phyloP scores from a whole-genome alignment of 2,797 vertebrate genomes.

The Poliocrania exsul region DNA sequence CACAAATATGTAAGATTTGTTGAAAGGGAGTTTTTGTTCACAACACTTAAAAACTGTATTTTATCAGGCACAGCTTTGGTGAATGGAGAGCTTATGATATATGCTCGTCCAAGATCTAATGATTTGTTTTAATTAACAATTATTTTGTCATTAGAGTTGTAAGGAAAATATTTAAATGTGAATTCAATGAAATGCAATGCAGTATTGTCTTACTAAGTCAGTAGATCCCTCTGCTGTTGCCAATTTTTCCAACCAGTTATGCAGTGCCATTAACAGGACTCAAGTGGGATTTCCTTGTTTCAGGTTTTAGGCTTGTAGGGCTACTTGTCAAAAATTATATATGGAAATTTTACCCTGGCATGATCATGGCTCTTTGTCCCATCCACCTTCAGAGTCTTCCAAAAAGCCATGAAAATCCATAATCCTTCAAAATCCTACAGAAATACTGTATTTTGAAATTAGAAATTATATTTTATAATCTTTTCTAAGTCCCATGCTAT shows the following conservation, averaged over 20 bases:
- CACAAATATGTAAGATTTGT: not conserved
- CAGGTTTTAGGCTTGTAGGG: not conserved
- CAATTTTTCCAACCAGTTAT: slow-evolving; percentile 11
- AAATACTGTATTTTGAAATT: not conserved
- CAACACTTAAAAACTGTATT: not conserved
- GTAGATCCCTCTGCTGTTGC: slow-evolving; percentile 19
- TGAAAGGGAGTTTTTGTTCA: not conserved
- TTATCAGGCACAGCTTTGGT: not conserved
- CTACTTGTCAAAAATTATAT: not conserved
- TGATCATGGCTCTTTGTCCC: not conserved
- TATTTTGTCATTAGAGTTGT: slow-evolving; percentile 21
- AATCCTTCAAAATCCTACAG: not conserved
- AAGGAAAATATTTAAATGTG: slow-evolving; percentile 42
- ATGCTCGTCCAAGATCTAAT: not conserved
- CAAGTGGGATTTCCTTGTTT: not conserved
- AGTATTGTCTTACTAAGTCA: slow-evolving; percentile 42
- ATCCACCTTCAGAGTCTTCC: not conserved
- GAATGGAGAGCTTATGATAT: not conserved
- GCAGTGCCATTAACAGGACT: not conserved
- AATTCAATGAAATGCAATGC: slow-evolving; percentile 13
- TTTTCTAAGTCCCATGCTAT: not conserved
- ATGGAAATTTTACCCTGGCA: not conserved
- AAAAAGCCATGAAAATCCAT: not conserved
- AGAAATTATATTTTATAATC: not conserved
- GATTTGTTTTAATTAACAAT: slow-evolving; percentile 41